Conservation (phyloP, 1,140 invertebrate genomes). For the Polypedilum vanderplanki region DNA sequence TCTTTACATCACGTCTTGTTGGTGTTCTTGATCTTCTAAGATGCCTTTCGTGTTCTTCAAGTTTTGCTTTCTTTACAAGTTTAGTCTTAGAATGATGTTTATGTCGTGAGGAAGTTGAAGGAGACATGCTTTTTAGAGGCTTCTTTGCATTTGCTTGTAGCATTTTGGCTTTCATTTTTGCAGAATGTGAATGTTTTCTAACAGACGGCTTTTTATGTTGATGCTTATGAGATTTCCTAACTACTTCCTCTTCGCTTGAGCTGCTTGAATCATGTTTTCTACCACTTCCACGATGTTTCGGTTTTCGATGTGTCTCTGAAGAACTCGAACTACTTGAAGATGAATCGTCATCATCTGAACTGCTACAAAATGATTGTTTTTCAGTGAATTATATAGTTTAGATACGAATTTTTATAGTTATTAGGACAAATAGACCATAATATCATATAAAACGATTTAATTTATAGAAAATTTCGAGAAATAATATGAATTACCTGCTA, state of each 20-base stretch:
- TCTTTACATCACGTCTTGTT: neutral
- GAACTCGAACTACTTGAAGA: slow-evolving; percentile 12
- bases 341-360: slow-evolving; percentile 9
- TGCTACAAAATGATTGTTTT: neutral
- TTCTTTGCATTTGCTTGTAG: neutral
- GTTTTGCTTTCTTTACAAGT: slow-evolving; percentile 4
- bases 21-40: neutral
- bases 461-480: neutral
- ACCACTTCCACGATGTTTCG: neutral
- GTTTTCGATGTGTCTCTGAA: neutral
- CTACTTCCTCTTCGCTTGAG: neutral
- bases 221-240: neutral
- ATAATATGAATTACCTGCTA: neutral
- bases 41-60: neutral
- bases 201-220: neutral
- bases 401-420: too few species aligned
- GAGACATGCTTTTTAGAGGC: neutral
- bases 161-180: neutral
- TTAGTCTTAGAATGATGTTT: neutral
- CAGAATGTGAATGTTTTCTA: slow-evolving; percentile 5
- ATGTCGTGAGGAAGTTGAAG: neutral
- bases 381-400: neutral
- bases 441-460: too few species aligned
- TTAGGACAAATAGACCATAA: too few species aligned
- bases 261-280: slow-evolving; percentile 4